phyloP scores from a whole-genome alignment of 2,113 vertebrate genomes.

The Nymphicus hollandicus region DNA sequence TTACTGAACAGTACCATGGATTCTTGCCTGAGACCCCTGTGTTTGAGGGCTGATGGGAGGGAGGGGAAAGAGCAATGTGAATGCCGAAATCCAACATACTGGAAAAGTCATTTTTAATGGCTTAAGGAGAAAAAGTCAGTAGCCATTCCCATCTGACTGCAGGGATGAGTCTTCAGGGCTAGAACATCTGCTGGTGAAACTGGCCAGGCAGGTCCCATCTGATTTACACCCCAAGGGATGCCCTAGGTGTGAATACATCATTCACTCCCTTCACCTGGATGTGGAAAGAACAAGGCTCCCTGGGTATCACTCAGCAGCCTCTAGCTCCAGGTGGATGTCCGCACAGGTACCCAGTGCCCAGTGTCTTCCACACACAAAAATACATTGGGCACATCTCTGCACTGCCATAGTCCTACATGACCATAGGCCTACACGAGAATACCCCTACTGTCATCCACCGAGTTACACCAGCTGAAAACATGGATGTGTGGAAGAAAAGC shows the following conservation, averaged over 20 bases:
- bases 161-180: background rate
- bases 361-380: background rate
- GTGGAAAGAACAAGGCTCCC: background rate
- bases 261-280: background rate
- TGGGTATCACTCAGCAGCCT: background rate
- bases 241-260: background rate
- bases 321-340: background rate
- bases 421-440: background rate
- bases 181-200: background rate
- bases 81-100: rapidly evolving
- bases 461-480: background rate
- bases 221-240: background rate
- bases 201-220: background rate
- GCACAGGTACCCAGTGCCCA: background rate
- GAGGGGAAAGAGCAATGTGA: background rate
- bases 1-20: background rate
- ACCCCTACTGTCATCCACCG: background rate
- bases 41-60: background rate
- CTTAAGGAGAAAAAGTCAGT: background rate
- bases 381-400: rapidly evolving
- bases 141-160: background rate
- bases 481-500: background rate
- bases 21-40: background rate
- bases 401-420: background rate
- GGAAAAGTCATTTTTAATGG: background rate